Base-by-base conservation (phyloP, 2,888 invertebrate species). In the Morpho helenor region DNA sequence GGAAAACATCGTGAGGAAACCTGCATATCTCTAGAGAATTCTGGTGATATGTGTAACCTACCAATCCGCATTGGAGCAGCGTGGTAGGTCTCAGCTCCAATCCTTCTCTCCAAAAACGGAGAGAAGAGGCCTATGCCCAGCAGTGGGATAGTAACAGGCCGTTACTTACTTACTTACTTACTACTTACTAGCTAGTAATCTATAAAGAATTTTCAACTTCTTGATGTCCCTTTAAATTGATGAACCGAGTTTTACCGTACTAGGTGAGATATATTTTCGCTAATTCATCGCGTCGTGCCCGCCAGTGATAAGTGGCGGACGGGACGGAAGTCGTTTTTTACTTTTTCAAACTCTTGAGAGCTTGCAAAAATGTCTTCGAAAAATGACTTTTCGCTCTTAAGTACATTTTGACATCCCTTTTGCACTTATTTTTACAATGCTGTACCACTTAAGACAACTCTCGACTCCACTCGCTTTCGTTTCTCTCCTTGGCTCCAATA, bases 311-410 rank as follows among this genome's bases (percentile, higher is more conserved):
- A 88, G 89, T 87, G 87, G 77, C 72, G 77, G 76, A 63, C 74
- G 76, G 73, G 67, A 76, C 85, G 88, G 87, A 88, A 86, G 81
- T 76, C 77, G 74, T 52, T 57, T 57, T 63, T 86, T 87, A 84
- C 87, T 79, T 73, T 73, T 73, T 76, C 74, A 81, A 82, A 82
- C 82, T 82, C 86, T 87, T 72, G 77, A 89, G 81, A 78, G 80
- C 77, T 72, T 76, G 85, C 84, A 80, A 88, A 54, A 89, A 87
- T 84, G 81, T 87, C 85, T 87, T 82, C 78, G 68, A 79, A 83
- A 77, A 84, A 82, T 77, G 80, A 85, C 80, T 84, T 86, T 84
- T 80, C 76, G 74, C 75, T 75, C 72, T 76, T 77, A 82, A 86
- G 86, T 82, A 82, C 82, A 76, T 84, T 86, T 80, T 76, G 76